Evolutionary conservation across 2,797 vertebrate species (phyloP).

Genomic region (Sebastes hubbsi): DNA sequence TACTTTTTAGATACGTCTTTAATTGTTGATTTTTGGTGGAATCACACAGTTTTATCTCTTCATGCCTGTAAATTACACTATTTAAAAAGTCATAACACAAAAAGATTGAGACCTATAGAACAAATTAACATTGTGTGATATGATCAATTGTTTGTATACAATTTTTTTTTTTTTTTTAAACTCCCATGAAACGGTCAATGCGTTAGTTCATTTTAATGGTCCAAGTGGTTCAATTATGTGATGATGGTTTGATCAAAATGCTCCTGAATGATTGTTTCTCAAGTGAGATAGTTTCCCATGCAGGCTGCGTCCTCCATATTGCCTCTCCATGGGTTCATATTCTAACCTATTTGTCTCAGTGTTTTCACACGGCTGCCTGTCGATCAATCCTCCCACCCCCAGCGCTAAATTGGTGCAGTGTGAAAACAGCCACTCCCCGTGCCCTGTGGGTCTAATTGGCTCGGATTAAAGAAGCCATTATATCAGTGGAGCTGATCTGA

Average conservation of each 20-base stretch:
- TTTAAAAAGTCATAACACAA: neutral
- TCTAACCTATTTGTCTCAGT: slow-evolving; percentile 59
- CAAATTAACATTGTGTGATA: neutral
- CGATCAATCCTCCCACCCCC: slow-evolving; percentile 63
- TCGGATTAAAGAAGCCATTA: slow-evolving; percentile 70
- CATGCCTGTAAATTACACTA: neutral
- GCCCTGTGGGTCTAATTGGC: slow-evolving; percentile 72
- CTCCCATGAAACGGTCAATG: neutral
- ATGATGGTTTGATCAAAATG: neutral
- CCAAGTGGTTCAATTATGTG: neutral
- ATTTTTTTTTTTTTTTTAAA: neutral
- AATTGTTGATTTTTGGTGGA: neutral
- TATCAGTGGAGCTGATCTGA: slow-evolving; percentile 66
- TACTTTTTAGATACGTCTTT: neutral
- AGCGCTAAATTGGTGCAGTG: slow-evolving; percentile 64
- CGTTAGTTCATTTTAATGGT: neutral
- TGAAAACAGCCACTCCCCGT: slow-evolving; percentile 70
- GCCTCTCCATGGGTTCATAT: slow-evolving; percentile 57
- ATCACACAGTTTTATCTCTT: neutral
- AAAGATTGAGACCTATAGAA: neutral
- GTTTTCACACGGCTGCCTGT: slow-evolving; percentile 71
- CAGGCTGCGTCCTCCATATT: slow-evolving; percentile 34
- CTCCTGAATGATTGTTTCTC: neutral
- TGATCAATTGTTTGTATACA: neutral
- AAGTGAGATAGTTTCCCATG: slow-evolving; percentile 19